phyloP scores from a whole-genome alignment of 2,888 invertebrate genomes.

The Drosophila basisetae region DNA sequence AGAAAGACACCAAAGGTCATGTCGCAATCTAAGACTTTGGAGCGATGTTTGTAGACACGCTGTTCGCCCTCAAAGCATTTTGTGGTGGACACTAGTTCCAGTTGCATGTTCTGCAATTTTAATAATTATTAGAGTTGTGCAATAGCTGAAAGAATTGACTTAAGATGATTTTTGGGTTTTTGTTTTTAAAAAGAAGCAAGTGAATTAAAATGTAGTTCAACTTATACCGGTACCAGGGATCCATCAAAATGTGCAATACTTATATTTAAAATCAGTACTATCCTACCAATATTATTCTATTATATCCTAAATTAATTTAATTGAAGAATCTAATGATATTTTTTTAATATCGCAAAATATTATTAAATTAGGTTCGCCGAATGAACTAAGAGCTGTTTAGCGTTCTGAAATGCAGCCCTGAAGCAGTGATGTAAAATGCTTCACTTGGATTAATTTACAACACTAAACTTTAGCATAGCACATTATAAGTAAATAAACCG shows the following conservation, averaged over 20 bases:
- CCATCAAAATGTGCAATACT: neutral
- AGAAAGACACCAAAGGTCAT: conserved; percentile 97
- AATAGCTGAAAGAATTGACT: neutral
- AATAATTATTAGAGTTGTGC: neutral
- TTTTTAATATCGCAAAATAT: neutral
- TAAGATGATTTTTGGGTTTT: conserved; percentile 2
- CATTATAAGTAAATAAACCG: conserved; percentile 34
- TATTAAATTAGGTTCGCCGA: neutral
- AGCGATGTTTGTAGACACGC: conserved; percentile 82
- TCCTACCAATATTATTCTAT: neutral
- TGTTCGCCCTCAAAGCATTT: conserved; percentile 83
- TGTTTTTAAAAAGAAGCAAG: neutral
- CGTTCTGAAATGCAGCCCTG: conserved; percentile 25
- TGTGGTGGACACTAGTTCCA: conserved; percentile 73
- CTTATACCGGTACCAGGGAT: conserved; percentile 20
- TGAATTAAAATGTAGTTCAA: neutral
- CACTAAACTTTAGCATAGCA: neutral
- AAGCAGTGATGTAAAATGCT: conserved; percentile 29
- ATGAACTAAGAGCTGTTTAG: neutral
- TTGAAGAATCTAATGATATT: neutral
- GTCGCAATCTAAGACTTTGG: conserved; percentile 90
- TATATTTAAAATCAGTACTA: neutral
- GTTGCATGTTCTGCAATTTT: conserved; percentile 60
- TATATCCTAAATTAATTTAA: neutral
- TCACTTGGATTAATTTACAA: neutral